Evolutionary conservation across 1,140 invertebrate species (phyloP).

Genomic region (Diploscapter pachys): DNA sequence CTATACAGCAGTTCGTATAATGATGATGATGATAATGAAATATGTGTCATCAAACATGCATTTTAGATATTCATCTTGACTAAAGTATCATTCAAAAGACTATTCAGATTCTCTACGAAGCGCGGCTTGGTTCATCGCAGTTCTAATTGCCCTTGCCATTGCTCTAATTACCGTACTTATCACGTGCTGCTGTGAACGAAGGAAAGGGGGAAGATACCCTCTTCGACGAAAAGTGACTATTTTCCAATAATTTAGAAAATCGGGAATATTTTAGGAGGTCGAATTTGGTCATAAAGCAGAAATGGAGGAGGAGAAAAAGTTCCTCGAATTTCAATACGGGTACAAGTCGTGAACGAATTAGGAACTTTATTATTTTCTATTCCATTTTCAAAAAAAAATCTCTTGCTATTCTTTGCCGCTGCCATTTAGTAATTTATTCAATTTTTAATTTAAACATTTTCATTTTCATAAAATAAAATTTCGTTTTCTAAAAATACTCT

Average conservation of each 20-base stretch:
- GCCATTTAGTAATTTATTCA: too few species aligned
- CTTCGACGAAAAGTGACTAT: conserved; percentile 19
- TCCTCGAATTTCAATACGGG: conserved; percentile 44
- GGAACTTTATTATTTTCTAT: too few species aligned
- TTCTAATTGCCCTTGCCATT: conserved; percentile 44
- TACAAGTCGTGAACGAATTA: conserved; percentile 19
- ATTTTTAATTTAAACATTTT: too few species aligned
- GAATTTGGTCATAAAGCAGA: conserved; percentile 42
- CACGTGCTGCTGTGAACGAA: conserved; percentile 41
- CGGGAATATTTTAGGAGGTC: conserved; percentile 31
- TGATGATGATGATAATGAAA: too few species aligned
- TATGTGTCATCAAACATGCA: background rate
- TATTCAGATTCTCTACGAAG: conserved; percentile 50
- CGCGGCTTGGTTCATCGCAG: conserved; percentile 55
- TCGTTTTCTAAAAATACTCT: too few species aligned
- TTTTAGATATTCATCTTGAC: too few species aligned
- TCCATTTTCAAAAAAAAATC: too few species aligned
- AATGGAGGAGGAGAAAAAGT: conserved; percentile 34
- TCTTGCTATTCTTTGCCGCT: too few species aligned
- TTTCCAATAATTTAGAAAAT: conserved; percentile 3
- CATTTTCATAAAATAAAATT: too few species aligned
- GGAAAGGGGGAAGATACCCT: conserved; percentile 23
- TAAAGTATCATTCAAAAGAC: conserved; percentile 3
- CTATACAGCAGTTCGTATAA: too few species aligned
- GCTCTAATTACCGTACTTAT: conserved; percentile 43